Evolutionary conservation across 2,888 invertebrate species (phyloP), one percentile per base, ranked within the genome.

Genomic region (Tigriopus californicus): DNA sequence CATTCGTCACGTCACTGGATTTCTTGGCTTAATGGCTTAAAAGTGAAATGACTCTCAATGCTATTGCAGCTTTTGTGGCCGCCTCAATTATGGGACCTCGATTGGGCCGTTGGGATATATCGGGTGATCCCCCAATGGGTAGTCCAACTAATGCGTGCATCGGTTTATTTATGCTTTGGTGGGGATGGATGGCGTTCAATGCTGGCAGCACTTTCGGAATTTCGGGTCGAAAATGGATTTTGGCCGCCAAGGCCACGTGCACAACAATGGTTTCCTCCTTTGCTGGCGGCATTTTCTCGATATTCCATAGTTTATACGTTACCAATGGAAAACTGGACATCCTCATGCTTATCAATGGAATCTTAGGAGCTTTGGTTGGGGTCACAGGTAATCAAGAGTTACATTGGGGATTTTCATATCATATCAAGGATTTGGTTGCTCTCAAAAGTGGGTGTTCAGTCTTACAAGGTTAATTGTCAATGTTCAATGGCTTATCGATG

Each of bases 151-250:
- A 90, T 68, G 88, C 88, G 0, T 83, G 87, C 40, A 82, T 91
- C 81, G 91, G 90, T 0, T 78, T 89, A 12, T 91, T 91, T 68
- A 89, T 91, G 44, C 73, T 91, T 0, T 91, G 91, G 91, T 92
- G 92, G 92, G 92, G 92, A 0, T 92, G 92, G 92, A 74, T 94
- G 58, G 91, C 90, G 0, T 92, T 92, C 69, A 91, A 91, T 72
- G 90, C 90, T 56, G 92, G 92, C 1, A 20, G 22, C n/a, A 49
- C 58, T 5, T 58, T 57, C 6, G 57, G 54, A 72, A 78, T 85
- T 10, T 81, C 83, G 63, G 87, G 85, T 0, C 79, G 81, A 4
- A 87, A 86, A 69, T 92, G 91, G 91, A 84, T 88, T 69, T 88
- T 87, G 68, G 88, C 91, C 0, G 88, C 88, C 0, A 76, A 86